A percentile compares a stretch with the other conserved stretches of the same genome.
These are phyloP conservation scores for Acanthornis magna DNA, from an alignment of 2,797 vertebrate genomes.

Conservation along the genomic window DNA sequence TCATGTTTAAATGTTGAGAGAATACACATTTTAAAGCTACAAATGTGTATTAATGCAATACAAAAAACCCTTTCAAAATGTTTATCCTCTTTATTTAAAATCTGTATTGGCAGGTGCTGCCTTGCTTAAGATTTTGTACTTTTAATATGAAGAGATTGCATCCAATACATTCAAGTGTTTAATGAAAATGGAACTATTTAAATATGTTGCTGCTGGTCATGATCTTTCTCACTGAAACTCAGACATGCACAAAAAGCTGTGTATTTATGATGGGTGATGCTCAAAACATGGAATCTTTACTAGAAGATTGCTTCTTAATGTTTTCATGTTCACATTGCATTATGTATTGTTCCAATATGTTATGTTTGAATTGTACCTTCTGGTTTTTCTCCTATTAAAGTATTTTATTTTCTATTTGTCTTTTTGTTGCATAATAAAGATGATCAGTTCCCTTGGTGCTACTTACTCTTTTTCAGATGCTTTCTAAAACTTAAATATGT, in stretches of 20 bases:
- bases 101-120: slow-evolving; percentile 49
- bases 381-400: slow-evolving; percentile 37
- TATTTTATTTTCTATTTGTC: slow-evolving; percentile 52
- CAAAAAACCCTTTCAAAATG: neutral
- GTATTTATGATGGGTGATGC: slow-evolving; percentile 4
- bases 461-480: neutral
- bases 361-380: slow-evolving; percentile 37
- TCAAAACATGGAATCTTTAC: neutral
- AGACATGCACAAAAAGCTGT: neutral
- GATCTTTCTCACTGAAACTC: slow-evolving; percentile 30
- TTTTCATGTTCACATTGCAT: neutral
- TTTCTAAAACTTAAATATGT: neutral
- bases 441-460: slow-evolving; percentile 8
- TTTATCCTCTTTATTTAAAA: slow-evolving; percentile 25
- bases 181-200: neutral
- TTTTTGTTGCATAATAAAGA: slow-evolving; percentile 56
- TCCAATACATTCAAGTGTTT: neutral
- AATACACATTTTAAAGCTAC: slow-evolving; percentile 25
- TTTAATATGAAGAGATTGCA: slow-evolving; percentile 20
- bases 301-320: neutral
- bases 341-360: slow-evolving; percentile 14
- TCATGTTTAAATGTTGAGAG: neutral
- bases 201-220: slow-evolving; percentile 24
- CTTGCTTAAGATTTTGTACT: slow-evolving; percentile 31
- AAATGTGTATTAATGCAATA: slow-evolving; percentile 42